Evolutionary conservation across 2,113 vertebrate species (phyloP).

Genomic region (Pontoporia blainvillei): DNA sequence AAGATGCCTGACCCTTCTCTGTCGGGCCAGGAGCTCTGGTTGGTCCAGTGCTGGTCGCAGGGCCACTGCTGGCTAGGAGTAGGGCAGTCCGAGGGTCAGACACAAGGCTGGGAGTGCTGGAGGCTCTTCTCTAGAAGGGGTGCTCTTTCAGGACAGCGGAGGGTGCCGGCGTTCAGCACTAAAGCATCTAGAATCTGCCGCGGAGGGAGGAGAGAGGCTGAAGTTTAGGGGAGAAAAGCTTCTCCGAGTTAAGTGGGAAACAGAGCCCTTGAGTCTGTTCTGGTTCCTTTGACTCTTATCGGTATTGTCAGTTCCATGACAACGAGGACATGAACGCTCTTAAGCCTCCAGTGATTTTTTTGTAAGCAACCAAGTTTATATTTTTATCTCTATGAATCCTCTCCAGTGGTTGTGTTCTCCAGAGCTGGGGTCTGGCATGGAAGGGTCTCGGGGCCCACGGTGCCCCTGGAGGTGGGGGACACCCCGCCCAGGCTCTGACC

Average conservation of each 20-base stretch:
- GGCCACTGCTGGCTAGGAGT: rapidly evolving
- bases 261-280: background rate
- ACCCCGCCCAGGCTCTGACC: rapidly evolving
- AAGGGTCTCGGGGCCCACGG: background rate
- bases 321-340: background rate
- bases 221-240: background rate
- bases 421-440: background rate
- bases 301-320: slow-evolving; percentile 5
- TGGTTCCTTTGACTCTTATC: slow-evolving; percentile 20
- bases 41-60: background rate
- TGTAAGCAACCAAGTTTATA: background rate
- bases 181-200: background rate
- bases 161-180: background rate
- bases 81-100: background rate
- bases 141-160: background rate
- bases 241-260: background rate
- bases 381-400: background rate
- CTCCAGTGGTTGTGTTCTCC: background rate
- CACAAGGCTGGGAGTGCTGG: background rate
- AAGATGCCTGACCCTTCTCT: background rate
- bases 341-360: background rate
- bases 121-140: background rate
- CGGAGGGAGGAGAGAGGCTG: background rate
- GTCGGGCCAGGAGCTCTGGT: background rate
- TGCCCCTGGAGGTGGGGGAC: background rate